phyloP scores from a whole-genome alignment of 2,888 invertebrate genomes.

The Calephelis perditalis region DNA sequence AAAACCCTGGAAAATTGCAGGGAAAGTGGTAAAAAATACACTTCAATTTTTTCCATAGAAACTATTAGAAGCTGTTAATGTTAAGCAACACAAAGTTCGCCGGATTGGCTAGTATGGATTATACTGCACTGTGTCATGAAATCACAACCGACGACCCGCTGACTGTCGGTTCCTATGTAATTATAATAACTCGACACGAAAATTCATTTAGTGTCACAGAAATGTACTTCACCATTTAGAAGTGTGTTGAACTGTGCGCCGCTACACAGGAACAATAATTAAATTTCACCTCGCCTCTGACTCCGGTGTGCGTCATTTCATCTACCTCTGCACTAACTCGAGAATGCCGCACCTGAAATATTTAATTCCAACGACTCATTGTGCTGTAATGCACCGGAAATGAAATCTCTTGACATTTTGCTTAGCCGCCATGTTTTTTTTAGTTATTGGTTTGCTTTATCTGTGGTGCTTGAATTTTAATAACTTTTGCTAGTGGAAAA shows the following conservation, averaged over 20 bases:
- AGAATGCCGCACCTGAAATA: constrained; percentile 62
- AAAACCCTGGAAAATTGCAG: no score
- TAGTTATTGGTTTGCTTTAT: neutral
- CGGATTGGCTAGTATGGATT: neutral
- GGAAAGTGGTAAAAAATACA: no score
- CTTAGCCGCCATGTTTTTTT: constrained; percentile 31
- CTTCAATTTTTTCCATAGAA: no score
- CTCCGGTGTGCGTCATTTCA: constrained; percentile 64
- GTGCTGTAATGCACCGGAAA: constrained; percentile 59
- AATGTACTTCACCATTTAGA: constrained; percentile 63
- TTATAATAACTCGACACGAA: constrained; percentile 57
- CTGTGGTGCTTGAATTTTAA: no score
- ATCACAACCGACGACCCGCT: constrained; percentile 2
- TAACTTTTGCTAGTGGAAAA: no score
- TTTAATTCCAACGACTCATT: constrained; percentile 59
- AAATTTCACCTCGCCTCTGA: constrained; percentile 62
- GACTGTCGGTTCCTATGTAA: constrained; percentile 38
- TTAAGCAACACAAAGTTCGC: no score
- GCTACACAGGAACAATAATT: constrained; percentile 66
- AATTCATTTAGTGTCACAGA: constrained; percentile 62
- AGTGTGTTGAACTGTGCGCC: constrained; percentile 61
- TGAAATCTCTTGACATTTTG: constrained; percentile 49
- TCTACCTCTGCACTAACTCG: constrained; percentile 63
- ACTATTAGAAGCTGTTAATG: no score
- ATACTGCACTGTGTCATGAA: neutral